Percentiles rank a stretch among this genome's conserved stretches.
Evolutionary conservation across 2,888 invertebrate genomes (phyloP).

Genomic region (Tetramorium bicarinatum): DNA sequence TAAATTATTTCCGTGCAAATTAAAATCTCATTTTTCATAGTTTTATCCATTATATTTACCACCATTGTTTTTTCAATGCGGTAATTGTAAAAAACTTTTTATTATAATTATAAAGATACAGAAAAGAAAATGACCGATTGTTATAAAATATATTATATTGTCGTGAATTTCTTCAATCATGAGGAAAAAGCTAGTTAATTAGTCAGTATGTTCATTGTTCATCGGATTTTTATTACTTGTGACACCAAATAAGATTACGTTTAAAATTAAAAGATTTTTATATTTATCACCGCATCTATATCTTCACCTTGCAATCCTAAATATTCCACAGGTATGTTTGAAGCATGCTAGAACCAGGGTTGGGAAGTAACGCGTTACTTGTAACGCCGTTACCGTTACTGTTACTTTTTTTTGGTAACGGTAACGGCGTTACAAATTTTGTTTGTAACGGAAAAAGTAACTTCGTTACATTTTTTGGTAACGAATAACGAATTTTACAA

Average conservation of each 20-base stretch:
- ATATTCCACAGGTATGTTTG: background rate
- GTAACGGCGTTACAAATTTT: too few relatives aligned
- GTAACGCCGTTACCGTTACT: too few relatives aligned
- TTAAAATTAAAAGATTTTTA: background rate
- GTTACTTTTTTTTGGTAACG: too few relatives aligned
- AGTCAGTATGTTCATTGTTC: background rate
- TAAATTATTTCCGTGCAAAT: background rate
- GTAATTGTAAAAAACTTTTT: conserved; percentile 13
- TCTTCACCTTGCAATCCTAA: conserved; percentile 3
- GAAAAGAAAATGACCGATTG: too few relatives aligned
- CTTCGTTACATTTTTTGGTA: too few relatives aligned
- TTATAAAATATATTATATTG: background rate
- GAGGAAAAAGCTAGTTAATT: background rate
- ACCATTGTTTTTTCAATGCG: conserved; percentile 7
- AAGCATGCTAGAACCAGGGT: too few relatives aligned
- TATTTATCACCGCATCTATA: background rate
- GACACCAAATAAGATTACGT: background rate
- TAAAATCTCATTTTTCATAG: background rate
- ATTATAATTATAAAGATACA: background rate
- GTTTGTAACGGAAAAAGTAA: too few relatives aligned
- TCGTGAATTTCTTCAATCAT: background rate
- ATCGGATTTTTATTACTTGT: too few relatives aligned
- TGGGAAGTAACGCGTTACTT: too few relatives aligned
- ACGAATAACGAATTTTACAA: too few relatives aligned
- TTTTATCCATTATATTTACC: background rate